Percentiles rank a stretch among this genome's conserved stretches.
These are phyloP conservation scores for Amphipoea lucens DNA, from an alignment of 2,888 invertebrate genomes.

Conservation along the genomic window DNA sequence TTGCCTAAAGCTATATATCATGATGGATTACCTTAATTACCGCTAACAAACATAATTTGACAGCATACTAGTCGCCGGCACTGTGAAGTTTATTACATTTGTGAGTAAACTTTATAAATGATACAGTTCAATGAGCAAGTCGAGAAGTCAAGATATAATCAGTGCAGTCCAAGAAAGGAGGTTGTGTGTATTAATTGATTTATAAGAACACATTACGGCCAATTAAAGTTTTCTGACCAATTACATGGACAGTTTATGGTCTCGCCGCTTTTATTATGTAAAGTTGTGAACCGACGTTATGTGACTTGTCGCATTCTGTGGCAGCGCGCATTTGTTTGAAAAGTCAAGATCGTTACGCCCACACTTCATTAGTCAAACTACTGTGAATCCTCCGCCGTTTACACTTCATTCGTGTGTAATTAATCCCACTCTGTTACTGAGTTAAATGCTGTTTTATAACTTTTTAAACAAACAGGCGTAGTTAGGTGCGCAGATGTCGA, in stretches of 20 bases:
- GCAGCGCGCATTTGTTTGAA: slow-evolving; percentile 70
- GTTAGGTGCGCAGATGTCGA: slow-evolving; percentile 42
- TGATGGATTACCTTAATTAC: slow-evolving; percentile 66
- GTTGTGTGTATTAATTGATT: slow-evolving; percentile 82
- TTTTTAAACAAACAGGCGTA: slow-evolving; percentile 42
- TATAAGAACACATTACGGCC: slow-evolving; percentile 82
- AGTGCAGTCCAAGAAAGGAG: slow-evolving; percentile 78
- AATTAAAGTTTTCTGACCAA: slow-evolving; percentile 83
- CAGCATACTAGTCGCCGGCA: slow-evolving; percentile 59
- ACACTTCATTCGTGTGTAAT: slow-evolving; percentile 57
- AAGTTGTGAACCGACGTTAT: slow-evolving; percentile 70
- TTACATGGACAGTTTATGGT: slow-evolving; percentile 75
- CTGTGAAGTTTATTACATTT: slow-evolving; percentile 71
- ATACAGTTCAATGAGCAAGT: slow-evolving; percentile 71
- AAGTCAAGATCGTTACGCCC: slow-evolving; percentile 64
- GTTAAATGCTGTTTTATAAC: slow-evolving; percentile 49
- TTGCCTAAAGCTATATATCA: slow-evolving; percentile 50
- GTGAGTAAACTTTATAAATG: slow-evolving; percentile 74
- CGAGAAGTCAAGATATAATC: slow-evolving; percentile 76
- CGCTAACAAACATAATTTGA: slow-evolving; percentile 61
- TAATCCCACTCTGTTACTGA: slow-evolving; percentile 52
- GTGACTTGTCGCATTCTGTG: slow-evolving; percentile 72
- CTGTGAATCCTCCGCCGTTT: slow-evolving; percentile 51
- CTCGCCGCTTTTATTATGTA: slow-evolving; percentile 72
- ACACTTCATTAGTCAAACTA: slow-evolving; percentile 65